Percentiles rank a stretch among this genome's conserved stretches.
These are phyloP conservation scores for Willowsia nigromaculata DNA, from an alignment of 2,888 invertebrate species.

Conservation along the genomic window DNA sequence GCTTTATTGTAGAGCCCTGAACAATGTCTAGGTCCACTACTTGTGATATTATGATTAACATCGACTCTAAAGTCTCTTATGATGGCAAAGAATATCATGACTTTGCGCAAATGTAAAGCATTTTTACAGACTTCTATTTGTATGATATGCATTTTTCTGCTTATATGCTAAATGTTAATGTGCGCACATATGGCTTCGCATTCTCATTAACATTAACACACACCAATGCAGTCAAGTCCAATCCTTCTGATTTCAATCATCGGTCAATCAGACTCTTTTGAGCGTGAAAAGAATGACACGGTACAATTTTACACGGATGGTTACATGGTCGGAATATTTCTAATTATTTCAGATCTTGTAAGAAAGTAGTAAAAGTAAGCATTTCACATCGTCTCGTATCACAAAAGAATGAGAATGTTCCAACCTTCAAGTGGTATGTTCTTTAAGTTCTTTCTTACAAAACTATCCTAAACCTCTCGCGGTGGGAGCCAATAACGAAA, in stretches of 20 bases:
- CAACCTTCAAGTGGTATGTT: background rate
- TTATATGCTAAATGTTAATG: slow-evolving; percentile 45
- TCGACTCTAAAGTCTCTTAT: background rate
- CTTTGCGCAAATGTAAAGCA: background rate
- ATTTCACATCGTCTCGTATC: background rate
- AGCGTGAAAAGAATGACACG: slow-evolving; percentile 13
- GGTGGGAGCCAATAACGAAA: slow-evolving; percentile 23
- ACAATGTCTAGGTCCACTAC: too few relatives aligned
- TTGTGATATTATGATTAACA: too few relatives aligned
- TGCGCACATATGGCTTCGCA: background rate
- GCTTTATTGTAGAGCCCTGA: too few relatives aligned
- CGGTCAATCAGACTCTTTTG: slow-evolving; percentile 54
- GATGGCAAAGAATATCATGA: background rate
- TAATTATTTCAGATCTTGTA: background rate
- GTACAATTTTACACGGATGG: background rate
- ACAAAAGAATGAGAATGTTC: background rate
- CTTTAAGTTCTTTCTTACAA: background rate
- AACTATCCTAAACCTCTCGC: background rate
- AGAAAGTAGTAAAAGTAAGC: too few relatives aligned
- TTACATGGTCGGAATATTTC: background rate
- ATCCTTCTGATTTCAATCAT: slow-evolving; percentile 56
- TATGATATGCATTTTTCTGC: background rate
- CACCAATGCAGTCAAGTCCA: slow-evolving; percentile 28
- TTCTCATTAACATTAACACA: background rate
- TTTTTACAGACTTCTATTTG: background rate